Conservation (phyloP, 2,888 invertebrate species). For the Microctonus hyperodae region DNA sequence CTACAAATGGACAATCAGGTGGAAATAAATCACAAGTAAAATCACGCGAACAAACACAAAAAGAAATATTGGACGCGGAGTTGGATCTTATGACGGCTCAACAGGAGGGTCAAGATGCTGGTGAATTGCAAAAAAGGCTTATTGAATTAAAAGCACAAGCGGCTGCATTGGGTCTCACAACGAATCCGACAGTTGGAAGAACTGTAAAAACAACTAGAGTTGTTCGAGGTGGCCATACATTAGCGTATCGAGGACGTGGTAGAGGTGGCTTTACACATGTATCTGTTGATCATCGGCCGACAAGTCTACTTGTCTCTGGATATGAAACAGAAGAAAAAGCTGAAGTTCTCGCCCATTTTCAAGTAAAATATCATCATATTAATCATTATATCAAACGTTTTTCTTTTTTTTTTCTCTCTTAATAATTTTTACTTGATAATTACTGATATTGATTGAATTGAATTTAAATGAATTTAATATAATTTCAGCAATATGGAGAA, state of each 20-base stretch:
- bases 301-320: slow-evolving; percentile 85
- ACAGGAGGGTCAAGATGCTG: slow-evolving; percentile 86
- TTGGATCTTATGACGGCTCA: slow-evolving; percentile 89
- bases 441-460: background rate
- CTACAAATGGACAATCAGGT: slow-evolving; percentile 65
- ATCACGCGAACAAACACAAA: slow-evolving; percentile 82
- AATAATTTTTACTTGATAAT: no score
- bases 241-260: slow-evolving; percentile 57
- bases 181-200: slow-evolving; percentile 43
- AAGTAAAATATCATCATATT: slow-evolving; percentile 73
- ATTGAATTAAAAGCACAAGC: slow-evolving; percentile 74
- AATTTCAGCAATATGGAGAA: slow-evolving; percentile 81
- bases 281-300: slow-evolving; percentile 86
- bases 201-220: slow-evolving; percentile 50
- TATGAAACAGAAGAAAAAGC: slow-evolving; percentile 86
- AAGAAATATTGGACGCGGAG: slow-evolving; percentile 90
- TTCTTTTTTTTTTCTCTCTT: no score
- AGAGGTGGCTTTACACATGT: slow-evolving; percentile 65
- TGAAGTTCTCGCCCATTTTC: slow-evolving; percentile 81
- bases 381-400: no score
- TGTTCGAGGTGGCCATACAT: slow-evolving; percentile 49
- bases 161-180: slow-evolving; percentile 62
- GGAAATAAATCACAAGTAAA: slow-evolving; percentile 67
- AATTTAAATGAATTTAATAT: background rate
- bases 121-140: slow-evolving; percentile 76